A percentile compares a stretch with the other conserved stretches of the same genome.
Evolutionary conservation across 2,797 vertebrate species (phyloP).

Genomic region (Bradypus variegatus): DNA sequence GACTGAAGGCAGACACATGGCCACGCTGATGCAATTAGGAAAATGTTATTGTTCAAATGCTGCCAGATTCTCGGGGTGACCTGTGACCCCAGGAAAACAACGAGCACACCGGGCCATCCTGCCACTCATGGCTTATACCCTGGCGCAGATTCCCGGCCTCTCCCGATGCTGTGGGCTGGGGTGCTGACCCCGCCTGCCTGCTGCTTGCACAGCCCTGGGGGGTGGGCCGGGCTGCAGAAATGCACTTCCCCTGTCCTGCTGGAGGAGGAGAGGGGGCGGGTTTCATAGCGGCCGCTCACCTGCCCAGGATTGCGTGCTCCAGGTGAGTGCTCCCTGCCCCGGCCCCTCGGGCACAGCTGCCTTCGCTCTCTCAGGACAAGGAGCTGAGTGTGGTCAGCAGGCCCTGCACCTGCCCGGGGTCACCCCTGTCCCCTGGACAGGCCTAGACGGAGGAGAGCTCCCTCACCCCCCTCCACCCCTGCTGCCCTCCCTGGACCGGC

Average conservation of each 20-base stretch:
- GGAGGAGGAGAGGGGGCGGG: not conserved
- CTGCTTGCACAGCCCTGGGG: too few relatives aligned
- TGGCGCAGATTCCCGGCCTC: too few relatives aligned
- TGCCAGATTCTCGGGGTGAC: not conserved
- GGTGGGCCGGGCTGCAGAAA: not conserved
- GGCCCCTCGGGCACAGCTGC: not conserved
- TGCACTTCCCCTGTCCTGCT: fast-evolving
- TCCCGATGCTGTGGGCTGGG: too few relatives aligned
- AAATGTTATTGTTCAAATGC: constrained; percentile 16
- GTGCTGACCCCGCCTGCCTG: too few relatives aligned
- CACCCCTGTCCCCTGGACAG: too few relatives aligned
- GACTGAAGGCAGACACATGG: constrained; percentile 12
- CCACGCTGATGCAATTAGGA: not conserved
- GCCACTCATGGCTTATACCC: not conserved
- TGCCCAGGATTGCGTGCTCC: not conserved
- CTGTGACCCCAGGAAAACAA: not conserved
- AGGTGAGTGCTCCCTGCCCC: not conserved
- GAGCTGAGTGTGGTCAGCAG: not conserved
- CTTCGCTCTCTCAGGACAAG: not conserved
- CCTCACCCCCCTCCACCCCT: fast-evolving
- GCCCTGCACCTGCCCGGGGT: not conserved
- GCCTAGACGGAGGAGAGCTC: not conserved
- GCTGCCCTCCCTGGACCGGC: too few relatives aligned
- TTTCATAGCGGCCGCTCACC: not conserved
- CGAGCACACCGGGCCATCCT: not conserved